A percentile compares a stretch with the other conserved stretches of the same genome.
Conservation (phyloP, 35 echinoderm and acorn worm genomes). For the Apostichopus californicus region DNA sequence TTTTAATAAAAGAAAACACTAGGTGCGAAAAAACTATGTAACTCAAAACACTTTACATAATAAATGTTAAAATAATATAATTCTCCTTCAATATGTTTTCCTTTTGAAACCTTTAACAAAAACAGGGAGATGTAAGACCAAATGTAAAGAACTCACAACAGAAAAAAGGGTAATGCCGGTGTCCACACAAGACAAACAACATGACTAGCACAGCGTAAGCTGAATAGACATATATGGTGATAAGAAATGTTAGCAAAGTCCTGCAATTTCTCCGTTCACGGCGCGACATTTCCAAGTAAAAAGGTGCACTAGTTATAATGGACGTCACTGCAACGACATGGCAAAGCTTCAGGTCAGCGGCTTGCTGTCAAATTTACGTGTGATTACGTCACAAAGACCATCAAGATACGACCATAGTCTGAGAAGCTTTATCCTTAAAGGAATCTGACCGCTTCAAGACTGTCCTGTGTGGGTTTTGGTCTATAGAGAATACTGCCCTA, state of each 20-base stretch:
- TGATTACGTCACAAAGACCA: not conserved
- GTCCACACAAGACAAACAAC: no score
- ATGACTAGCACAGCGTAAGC: not conserved
- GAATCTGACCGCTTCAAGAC: constrained; percentile 1
- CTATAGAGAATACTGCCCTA: constrained; percentile 24
- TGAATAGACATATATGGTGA: no score
- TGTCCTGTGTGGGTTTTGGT: constrained; percentile 29
- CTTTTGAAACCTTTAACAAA: not conserved
- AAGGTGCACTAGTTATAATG: not conserved
- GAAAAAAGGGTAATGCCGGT: no score
- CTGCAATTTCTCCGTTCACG: not conserved
- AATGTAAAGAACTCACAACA: no score
- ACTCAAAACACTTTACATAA: not conserved
- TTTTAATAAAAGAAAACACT: not conserved
- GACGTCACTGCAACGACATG: no score
- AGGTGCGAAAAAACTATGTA: not conserved
- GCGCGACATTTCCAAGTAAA: not conserved
- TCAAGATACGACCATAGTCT: not conserved
- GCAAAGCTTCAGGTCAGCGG: no score
- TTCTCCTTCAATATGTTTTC: not conserved
- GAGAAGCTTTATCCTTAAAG: not conserved
- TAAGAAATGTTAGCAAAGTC: no score
- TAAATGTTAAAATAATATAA: not conserved
- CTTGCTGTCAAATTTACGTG: no score
- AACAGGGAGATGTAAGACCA: not conserved